Conservation (phyloP, 2,888 invertebrate species). For the Ligdia adustata region DNA sequence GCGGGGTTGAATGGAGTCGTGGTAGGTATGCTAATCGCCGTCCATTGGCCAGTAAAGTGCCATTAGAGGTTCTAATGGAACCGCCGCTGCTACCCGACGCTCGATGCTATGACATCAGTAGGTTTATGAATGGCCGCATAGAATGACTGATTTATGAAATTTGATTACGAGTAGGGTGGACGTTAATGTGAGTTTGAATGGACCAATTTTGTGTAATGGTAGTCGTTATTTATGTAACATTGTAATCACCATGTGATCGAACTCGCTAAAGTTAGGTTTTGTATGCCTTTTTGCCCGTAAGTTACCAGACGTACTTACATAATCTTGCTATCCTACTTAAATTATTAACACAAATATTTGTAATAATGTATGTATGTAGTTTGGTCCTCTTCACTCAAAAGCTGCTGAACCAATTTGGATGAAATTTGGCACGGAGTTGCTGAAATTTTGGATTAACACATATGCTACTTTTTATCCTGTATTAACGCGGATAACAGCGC, state of each 20-base stretch:
- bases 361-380: no score
- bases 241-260: conserved; percentile 5
- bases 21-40: conserved; percentile 67
- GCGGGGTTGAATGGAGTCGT: conserved; percentile 36
- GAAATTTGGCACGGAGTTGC: no score
- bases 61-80: conserved; percentile 57
- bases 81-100: conserved; percentile 33
- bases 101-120: conserved; percentile 44
- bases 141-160: conserved; percentile 24
- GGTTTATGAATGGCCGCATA: conserved; percentile 41
- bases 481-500: no score
- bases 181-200: conserved; percentile 22
- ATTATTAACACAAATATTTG: no score
- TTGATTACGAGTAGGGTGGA: conserved; percentile 13
- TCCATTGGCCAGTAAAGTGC: conserved; percentile 52
- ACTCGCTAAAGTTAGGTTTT: no score
- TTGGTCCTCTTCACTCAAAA: no score
- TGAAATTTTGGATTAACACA: no score
- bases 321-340: no score
- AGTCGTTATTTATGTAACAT: neutral
- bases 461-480: no score
- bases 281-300: no score
- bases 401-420: no score
- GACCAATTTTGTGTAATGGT: conserved; percentile 11
- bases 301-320: no score